These are phyloP conservation scores for Epizoanthus stellaris DNA, from an alignment of 92 coral and sea anemone genomes.

Conservation along the genomic window DNA sequence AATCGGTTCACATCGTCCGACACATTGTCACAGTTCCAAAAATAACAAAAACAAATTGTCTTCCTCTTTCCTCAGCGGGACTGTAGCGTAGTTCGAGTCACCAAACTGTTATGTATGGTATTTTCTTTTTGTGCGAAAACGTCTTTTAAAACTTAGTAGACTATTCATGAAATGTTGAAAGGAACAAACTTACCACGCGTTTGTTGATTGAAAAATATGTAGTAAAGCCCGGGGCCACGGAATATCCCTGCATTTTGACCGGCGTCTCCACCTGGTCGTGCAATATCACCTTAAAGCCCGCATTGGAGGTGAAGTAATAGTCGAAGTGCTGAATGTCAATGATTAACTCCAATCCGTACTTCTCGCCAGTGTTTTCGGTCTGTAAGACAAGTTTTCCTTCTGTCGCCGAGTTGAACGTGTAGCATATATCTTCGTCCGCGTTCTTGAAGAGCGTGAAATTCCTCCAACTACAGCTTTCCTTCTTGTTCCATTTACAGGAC, in stretches of 20 bases:
- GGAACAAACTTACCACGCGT: constrained; percentile 54
- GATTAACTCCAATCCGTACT: constrained; percentile 66
- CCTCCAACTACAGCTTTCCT: constrained; percentile 54
- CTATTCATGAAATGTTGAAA: too few species aligned
- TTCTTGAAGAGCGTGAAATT: constrained; percentile 77
- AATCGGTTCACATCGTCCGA: too few species aligned
- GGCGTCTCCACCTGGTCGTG: constrained; percentile 90
- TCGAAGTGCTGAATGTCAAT: constrained; percentile 80
- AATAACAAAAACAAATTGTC: too few species aligned
- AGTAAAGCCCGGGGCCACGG: constrained; percentile 85
- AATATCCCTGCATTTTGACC: constrained; percentile 85
- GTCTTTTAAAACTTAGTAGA: too few species aligned
- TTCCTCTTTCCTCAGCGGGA: too few species aligned
- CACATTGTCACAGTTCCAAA: too few species aligned
- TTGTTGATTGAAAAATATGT: constrained; percentile 83
- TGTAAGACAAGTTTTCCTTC: constrained; percentile 32
- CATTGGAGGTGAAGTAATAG: constrained; percentile 74
- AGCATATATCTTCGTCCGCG: constrained; percentile 80
- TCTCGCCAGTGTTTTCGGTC: constrained; percentile 69
- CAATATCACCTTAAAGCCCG: constrained; percentile 80
- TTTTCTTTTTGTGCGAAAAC: too few species aligned
- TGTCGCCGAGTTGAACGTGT: constrained; percentile 82
- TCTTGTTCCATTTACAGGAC: constrained; percentile 73
- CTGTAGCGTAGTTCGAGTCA: too few species aligned
- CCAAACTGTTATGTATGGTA: too few species aligned